Conservation (phyloP, 2,113 vertebrate species). For the Channa argus region DNA sequence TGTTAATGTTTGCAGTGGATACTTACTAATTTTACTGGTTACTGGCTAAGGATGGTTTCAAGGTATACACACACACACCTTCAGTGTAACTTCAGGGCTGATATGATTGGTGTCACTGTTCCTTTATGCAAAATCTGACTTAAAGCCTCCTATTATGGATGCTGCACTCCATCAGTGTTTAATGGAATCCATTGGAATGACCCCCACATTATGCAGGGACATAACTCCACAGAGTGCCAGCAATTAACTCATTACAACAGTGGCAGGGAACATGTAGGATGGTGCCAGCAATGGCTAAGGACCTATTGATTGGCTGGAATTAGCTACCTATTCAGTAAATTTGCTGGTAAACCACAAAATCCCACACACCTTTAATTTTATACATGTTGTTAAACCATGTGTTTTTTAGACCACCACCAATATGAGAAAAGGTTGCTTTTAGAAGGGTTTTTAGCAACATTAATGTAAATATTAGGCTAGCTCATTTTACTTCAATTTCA, state of each 20-base stretch:
- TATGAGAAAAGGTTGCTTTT: constrained; percentile 1
- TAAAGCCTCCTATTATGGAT: background rate
- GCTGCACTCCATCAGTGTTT: background rate
- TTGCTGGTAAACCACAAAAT: background rate
- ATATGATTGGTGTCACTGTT: background rate
- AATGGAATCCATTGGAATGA: constrained; percentile 26
- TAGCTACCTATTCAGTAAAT: constrained; percentile 14
- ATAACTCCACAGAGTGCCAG: constrained; percentile 9
- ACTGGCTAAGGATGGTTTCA: too few relatives aligned
- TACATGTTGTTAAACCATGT: background rate
- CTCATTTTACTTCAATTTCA: too few relatives aligned
- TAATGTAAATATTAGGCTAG: too few relatives aligned
- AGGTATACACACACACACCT: background rate
- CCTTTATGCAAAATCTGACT: background rate
- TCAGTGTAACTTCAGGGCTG: background rate
- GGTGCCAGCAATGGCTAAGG: constrained; percentile 24
- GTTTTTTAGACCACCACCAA: constrained; percentile 10
- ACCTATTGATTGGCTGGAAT: constrained; percentile 24
- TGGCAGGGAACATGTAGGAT: constrained; percentile 12
- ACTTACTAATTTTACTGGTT: too few relatives aligned
- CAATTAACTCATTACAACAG: constrained; percentile 36
- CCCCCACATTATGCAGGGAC: background rate
- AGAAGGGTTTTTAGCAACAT: too few relatives aligned
- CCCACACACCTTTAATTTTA: background rate
- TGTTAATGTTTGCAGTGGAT: too few relatives aligned